Base-by-base conservation (phyloP, 2,113 vertebrate genomes). In the Pomatorhinus ruficollis region DNA sequence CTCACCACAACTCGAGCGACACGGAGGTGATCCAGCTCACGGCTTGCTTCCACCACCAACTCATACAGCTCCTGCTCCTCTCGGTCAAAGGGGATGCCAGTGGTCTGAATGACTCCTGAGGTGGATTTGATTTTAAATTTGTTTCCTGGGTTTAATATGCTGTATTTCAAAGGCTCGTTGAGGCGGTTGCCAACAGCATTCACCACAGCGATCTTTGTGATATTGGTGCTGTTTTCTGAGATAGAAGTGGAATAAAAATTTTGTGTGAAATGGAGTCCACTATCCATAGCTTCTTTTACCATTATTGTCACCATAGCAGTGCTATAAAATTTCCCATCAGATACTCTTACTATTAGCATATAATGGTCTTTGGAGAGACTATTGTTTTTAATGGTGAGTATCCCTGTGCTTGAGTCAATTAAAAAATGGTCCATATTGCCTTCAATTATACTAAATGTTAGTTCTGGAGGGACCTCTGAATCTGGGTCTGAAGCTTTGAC, bases 61-160 rank as follows among this genome's bases (percentile, higher is more conserved):
- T 99, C 99, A n/a, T 99, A 99, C 15, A 99, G 95, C 83, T 99
- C 99, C 89, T 99, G 98, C 8, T 99, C 99, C 89, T 99, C 99
- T 31, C 99, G 98, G 90, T 99, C 99, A 40, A 99, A 99, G 9
- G 99, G 98, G 50, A 99, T 92, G 45, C 99, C 99, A 2, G 99
- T 99, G 39, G 99, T 99, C 96, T 99, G 98, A 95, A 99, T 99
- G 31, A 99, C 99, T 47, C 99, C 99, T 37, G 99, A 99, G 59
- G 99, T 99, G 63, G 99, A 97, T 76, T 99, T 99, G 74, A 99
- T 99, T 94, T 95, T 98, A 95, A 99, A 99, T 71, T 98, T 98
- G 74, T 98, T 98, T n/a, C 99, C 99, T 64, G 99, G 98, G 93
- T 99, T 99, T 89, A 99, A 95, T 91, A 99, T 98, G 37, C 98